phyloP scores from a whole-genome alignment of 2,113 vertebrate genomes.

The Clarias batrachus region DNA sequence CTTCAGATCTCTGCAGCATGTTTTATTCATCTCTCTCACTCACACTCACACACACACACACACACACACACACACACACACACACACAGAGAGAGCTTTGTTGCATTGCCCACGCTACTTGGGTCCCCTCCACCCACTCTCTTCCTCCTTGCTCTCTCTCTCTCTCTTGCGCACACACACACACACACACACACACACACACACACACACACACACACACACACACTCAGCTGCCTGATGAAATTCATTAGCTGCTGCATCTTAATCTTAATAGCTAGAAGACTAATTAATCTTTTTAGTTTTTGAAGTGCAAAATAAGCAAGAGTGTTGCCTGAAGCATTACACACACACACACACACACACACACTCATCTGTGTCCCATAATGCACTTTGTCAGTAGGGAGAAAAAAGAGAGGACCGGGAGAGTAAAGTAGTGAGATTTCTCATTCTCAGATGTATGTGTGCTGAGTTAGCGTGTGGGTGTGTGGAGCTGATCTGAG shows the following conservation, averaged over 20 bases:
- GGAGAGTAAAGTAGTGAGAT: background rate
- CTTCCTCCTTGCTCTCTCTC: background rate
- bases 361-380: constrained; percentile 1
- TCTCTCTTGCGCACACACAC: background rate
- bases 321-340: constrained; percentile 1
- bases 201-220: constrained; percentile 18
- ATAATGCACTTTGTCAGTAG: background rate
- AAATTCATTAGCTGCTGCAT: constrained; percentile 27
- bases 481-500: background rate
- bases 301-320: constrained; percentile 26
- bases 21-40: constrained; percentile 15
- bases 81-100: background rate
- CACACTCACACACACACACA: background rate
- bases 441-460: background rate
- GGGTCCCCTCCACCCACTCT: constrained; percentile 16
- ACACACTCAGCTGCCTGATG: background rate
- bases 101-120: constrained; percentile 12
- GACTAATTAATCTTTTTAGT: constrained; percentile 19
- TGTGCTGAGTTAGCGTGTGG: background rate
- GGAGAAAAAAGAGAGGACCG: background rate
- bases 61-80: background rate
- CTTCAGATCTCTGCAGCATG: constrained; percentile 8
- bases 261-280: constrained; percentile 7
- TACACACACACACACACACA: background rate
- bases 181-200: constrained; percentile 1